Evolutionary conservation across 2,797 vertebrate genomes (phyloP), one percentile per base, ranked within the genome.

Genomic region (Florisuga fusca): DNA sequence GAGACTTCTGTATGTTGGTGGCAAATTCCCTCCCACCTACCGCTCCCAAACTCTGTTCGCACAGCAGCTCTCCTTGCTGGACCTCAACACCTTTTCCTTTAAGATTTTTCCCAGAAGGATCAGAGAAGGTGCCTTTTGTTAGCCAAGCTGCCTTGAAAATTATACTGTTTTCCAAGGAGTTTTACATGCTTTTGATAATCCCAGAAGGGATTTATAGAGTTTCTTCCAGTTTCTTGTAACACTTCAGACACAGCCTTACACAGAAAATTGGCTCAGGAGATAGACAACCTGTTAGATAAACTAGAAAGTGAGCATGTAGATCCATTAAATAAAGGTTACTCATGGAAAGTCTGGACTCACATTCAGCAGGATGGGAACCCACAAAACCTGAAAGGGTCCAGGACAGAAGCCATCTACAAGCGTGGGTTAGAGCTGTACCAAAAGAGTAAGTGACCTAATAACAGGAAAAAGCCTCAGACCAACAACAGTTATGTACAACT

Each of bases 121-220:
- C 43, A 64, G n/a, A 68, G 51, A 12, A 93, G 46, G 67, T 38
- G n/a, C 34, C 58, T 93, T 88, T 54, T 73, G 31, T 58, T 83
- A 85, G 54, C 43, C 72, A 78, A 84, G 54, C 36, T 72, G 69
- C 46, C 85, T 80, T 76, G 92, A 91, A 95, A 89, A 92, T 2
- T 0, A 67, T 59, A 86, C 12, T 86, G 85, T 95, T 94, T 93
- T 92, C 79, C 87, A 91, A 93, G 26, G 63, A 74, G 54, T 93
- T 90, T 85, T 92, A 92, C 20, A 31, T 83, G 81, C 71, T 25
- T 91, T 93, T 62, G 62, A 76, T 88, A 91, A 91, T 76, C 58
- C 89, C 85, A 90, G 66, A 69, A 92, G 59, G 83, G 90, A 96
- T 95, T 94, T 94, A 53, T 48, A 58, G 58, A 12, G 51, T 86